A percentile compares a stretch with the other conserved stretches of the same genome.
These are phyloP conservation scores for Drosophila nigricruria DNA, from an alignment of 2,888 invertebrate genomes.

Conservation along the genomic window DNA sequence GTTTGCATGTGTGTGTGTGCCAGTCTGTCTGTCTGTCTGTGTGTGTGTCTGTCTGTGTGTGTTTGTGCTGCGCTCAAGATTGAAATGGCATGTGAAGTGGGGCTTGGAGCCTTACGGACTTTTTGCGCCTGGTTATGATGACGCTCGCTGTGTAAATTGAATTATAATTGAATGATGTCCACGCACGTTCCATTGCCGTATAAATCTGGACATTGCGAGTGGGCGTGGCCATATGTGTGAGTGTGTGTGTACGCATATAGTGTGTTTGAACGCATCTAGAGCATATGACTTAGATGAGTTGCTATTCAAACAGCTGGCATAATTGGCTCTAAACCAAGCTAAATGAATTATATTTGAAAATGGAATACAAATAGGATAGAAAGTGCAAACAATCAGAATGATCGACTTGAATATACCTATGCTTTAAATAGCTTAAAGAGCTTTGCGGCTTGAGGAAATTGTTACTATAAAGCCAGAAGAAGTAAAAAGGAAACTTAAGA, in stretches of 20 bases:
- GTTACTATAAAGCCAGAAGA: not conserved
- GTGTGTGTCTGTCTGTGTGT: slow-evolving; percentile 6
- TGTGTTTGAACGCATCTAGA: not conserved
- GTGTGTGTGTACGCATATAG: not conserved
- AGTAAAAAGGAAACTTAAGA: not conserved
- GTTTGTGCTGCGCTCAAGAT: slow-evolving; percentile 10
- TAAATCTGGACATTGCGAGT: slow-evolving; percentile 1
- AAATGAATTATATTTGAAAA: slow-evolving; percentile 31
- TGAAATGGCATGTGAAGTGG: slow-evolving; percentile 4
- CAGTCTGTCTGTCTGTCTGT: slow-evolving; percentile 6
- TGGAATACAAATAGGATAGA: slow-evolving; percentile 5
- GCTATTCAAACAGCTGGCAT: slow-evolving; percentile 20
- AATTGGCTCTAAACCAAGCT: slow-evolving; percentile 16
- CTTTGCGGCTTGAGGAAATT: not conserved
- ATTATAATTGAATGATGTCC: slow-evolving; percentile 68
- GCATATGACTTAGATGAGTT: slow-evolving; percentile 28
- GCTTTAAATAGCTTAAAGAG: no score
- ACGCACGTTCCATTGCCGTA: slow-evolving; percentile 31
- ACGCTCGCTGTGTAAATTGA: slow-evolving; percentile 58
- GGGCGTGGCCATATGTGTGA: not conserved
- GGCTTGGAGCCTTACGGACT: slow-evolving; percentile 1
- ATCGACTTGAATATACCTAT: not conserved
- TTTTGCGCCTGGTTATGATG: slow-evolving; percentile 36
- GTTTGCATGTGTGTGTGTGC: slow-evolving; percentile 18
- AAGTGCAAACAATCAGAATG: not conserved